A percentile compares a stretch with the other conserved stretches of the same genome.
phyloP scores from a whole-genome alignment of 2,113 vertebrate genomes.

The Sebastes fasciatus region DNA sequence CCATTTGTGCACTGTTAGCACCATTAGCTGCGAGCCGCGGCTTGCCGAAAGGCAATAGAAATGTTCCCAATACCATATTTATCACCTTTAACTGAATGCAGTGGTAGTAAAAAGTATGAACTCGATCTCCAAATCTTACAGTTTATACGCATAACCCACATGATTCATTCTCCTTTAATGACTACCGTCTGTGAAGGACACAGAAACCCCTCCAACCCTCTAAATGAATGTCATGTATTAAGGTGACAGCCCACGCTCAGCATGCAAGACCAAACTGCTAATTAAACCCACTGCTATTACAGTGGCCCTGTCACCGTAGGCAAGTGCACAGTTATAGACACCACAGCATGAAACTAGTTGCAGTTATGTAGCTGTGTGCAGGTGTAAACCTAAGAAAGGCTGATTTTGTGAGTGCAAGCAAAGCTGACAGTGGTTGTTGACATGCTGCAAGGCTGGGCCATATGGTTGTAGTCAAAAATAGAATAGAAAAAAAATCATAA shows the following conservation, averaged over 20 bases:
- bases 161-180: constrained; percentile 12
- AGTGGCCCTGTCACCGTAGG: constrained; percentile 12
- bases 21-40: too few species aligned
- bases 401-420: neutral
- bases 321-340: constrained; percentile 9
- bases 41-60: too few species aligned
- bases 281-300: constrained; percentile 53
- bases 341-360: neutral
- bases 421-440: neutral
- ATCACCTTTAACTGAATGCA: too few species aligned
- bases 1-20: too few species aligned
- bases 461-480: neutral
- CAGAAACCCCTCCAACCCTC: constrained; percentile 27
- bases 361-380: neutral
- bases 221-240: constrained; percentile 63
- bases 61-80: too few species aligned
- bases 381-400: neutral
- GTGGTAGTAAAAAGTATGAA: neutral
- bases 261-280: constrained; percentile 51
- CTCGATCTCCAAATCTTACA: neutral
- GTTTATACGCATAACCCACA: neutral
- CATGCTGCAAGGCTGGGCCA: neutral
- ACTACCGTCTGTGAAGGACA: constrained; percentile 36
- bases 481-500: neutral
- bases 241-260: constrained; percentile 48